Percentiles rank a stretch among this genome's conserved stretches.
These are phyloP conservation scores for Labrus mixtus DNA, from an alignment of 2,113 vertebrate species.

Conservation along the genomic window DNA sequence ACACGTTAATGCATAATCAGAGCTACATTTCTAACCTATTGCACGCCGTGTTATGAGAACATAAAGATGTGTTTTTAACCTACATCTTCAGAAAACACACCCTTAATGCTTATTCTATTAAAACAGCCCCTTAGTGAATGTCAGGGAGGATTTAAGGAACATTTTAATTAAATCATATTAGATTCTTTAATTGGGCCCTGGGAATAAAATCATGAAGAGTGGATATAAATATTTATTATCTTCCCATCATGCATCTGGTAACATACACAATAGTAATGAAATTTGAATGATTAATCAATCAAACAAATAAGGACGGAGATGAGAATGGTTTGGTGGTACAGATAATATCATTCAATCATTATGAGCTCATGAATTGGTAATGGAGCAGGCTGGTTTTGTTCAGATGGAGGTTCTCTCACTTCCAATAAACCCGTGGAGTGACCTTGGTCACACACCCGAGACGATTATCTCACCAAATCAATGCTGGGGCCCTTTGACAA, in stretches of 20 bases:
- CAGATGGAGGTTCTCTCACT: slow-evolving; percentile 53
- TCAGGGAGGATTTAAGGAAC: not conserved
- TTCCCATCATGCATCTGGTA: slow-evolving; percentile 36
- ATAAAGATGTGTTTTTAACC: not conserved
- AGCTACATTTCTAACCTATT: not conserved
- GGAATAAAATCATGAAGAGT: slow-evolving; percentile 19
- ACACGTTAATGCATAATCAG: not conserved
- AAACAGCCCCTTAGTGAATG: not conserved
- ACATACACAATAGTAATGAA: slow-evolving; percentile 46
- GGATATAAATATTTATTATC: slow-evolving; percentile 49
- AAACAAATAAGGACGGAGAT: slow-evolving; percentile 52
- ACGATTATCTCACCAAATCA: slow-evolving; percentile 78
- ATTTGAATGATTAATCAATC: slow-evolving; percentile 64
- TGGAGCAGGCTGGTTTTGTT: slow-evolving; percentile 55
- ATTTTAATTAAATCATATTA: not conserved
- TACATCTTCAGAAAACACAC: not conserved
- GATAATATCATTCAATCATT: slow-evolving; percentile 72
- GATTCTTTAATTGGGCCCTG: slow-evolving; percentile 39
- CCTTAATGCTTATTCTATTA: not conserved
- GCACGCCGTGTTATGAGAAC: not conserved
- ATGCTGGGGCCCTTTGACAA: slow-evolving; percentile 68
- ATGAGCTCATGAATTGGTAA: slow-evolving; percentile 78
- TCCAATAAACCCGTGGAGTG: slow-evolving; percentile 67
- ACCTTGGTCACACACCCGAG: slow-evolving; percentile 72
- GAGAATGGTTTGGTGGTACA: slow-evolving; percentile 47